Conservation (phyloP, 1,140 invertebrate genomes). For the Drosophila watanabei region DNA sequence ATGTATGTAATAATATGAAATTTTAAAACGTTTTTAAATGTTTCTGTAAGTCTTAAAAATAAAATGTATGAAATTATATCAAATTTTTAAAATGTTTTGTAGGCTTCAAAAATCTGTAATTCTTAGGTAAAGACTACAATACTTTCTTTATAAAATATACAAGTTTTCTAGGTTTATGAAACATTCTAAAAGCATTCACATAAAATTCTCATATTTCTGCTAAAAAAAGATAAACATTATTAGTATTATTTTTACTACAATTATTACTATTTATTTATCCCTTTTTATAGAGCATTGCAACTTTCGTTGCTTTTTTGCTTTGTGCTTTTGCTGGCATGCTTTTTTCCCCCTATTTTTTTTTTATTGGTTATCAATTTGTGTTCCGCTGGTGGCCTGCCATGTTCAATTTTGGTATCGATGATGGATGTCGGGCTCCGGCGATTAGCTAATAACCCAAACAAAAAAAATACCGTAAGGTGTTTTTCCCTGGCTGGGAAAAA, state of each 20-base stretch:
- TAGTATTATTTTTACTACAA: not conserved
- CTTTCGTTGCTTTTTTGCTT: not conserved
- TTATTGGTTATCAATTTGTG: constrained; percentile 39
- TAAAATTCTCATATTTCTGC: too few relatives aligned
- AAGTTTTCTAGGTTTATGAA: too few relatives aligned
- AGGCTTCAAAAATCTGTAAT: too few relatives aligned
- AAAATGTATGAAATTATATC: too few relatives aligned
- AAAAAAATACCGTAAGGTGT: constrained; percentile 23
- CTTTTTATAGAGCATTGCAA: not conserved
- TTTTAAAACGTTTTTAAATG: too few relatives aligned
- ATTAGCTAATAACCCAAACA: constrained; percentile 38
- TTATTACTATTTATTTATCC: not conserved
- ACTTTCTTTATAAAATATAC: too few relatives aligned
- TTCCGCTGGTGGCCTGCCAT: constrained; percentile 27
- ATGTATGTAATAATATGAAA: too few relatives aligned
- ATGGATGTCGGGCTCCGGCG: constrained; percentile 46
- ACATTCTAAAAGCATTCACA: not conserved
- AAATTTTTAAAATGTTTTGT: too few relatives aligned
- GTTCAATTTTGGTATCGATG: constrained; percentile 48
- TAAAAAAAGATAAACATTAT: not conserved
- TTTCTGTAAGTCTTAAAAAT: too few relatives aligned
- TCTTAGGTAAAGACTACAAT: too few relatives aligned
- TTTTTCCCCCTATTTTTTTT: not conserved
- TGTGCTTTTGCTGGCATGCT: not conserved
- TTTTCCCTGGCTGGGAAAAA: not conserved